A percentile compares a stretch with the other conserved stretches of the same genome.
These are phyloP conservation scores for Egretta garzetta DNA, from an alignment of 2,113 vertebrate genomes.

Conservation along the genomic window DNA sequence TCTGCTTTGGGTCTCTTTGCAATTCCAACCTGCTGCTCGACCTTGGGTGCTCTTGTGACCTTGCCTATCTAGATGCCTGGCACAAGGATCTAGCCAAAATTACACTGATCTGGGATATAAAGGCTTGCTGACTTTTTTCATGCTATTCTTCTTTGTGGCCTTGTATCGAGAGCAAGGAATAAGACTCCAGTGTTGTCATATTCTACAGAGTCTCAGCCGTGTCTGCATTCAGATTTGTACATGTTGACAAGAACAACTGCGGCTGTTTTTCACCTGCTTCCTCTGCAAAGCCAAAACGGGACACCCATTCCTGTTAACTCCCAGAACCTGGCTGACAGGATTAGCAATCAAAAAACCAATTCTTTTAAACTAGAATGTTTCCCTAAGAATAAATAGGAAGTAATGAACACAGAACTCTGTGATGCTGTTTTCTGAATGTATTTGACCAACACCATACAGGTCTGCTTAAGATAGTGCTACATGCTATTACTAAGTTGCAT, in stretches of 20 bases:
- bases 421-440: not conserved
- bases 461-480: not conserved
- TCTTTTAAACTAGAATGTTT: not conserved
- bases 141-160: not conserved
- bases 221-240: not conserved
- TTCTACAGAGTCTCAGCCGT: not conserved
- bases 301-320: not conserved
- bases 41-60: not conserved
- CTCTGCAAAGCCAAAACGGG: not conserved
- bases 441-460: not conserved
- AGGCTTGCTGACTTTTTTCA: not conserved
- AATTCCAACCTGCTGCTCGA: not conserved
- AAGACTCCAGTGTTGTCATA: not conserved
- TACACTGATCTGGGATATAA: not conserved
- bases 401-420: not conserved
- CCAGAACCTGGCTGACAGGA: not conserved
- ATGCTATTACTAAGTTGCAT: not conserved
- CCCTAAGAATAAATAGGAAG: not conserved
- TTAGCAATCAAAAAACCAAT: not conserved
- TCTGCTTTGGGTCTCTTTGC: not conserved
- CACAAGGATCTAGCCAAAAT: not conserved
- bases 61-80: not conserved
- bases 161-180: not conserved
- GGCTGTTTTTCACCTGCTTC: not conserved
- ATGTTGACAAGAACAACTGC: not conserved